Evolutionary conservation across 2,888 invertebrate species (phyloP).

Genomic region (Tubulanus polymorphus): DNA sequence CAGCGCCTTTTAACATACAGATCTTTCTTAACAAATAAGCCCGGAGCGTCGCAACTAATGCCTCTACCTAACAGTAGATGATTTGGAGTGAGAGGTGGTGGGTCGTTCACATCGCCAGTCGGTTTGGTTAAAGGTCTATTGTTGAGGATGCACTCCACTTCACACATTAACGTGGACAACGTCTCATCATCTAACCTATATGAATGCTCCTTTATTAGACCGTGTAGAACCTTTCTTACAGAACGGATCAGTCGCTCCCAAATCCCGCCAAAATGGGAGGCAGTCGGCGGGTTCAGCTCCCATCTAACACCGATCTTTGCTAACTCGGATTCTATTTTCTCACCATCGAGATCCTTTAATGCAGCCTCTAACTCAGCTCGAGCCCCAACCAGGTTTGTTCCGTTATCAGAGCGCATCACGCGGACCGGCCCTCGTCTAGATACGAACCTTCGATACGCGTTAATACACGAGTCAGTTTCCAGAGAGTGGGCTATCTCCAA

Average conservation of each 20-base stretch:
- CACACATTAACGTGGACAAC: constrained; percentile 17
- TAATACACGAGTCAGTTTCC: constrained; percentile 13
- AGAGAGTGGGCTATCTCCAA: constrained; percentile 15
- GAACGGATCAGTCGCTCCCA: constrained; percentile 21
- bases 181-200: constrained; percentile 17
- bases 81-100: constrained; percentile 17
- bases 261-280: constrained; percentile 18
- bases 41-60: constrained; percentile 8
- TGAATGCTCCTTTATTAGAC: constrained; percentile 9
- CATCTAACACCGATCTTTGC: constrained; percentile 14
- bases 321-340: constrained; percentile 10
- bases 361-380: constrained; percentile 13
- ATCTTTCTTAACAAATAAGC: constrained; percentile 14
- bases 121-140: constrained; percentile 14
- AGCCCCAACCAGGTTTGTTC: constrained; percentile 17
- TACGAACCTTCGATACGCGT: constrained; percentile 14
- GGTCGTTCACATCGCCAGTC: constrained; percentile 11
- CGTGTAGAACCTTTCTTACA: constrained; percentile 12
- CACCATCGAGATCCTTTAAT: constrained; percentile 13
- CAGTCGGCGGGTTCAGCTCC: constrained; percentile 21
- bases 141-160: constrained; percentile 20
- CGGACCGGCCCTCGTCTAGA: constrained; percentile 11
- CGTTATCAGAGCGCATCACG: constrained; percentile 14
- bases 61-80: constrained; percentile 12
- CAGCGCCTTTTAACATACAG: constrained; percentile 16